These are phyloP conservation scores for Agapostemon virescens DNA, from an alignment of 2,888 invertebrate species.

Conservation along the genomic window DNA sequence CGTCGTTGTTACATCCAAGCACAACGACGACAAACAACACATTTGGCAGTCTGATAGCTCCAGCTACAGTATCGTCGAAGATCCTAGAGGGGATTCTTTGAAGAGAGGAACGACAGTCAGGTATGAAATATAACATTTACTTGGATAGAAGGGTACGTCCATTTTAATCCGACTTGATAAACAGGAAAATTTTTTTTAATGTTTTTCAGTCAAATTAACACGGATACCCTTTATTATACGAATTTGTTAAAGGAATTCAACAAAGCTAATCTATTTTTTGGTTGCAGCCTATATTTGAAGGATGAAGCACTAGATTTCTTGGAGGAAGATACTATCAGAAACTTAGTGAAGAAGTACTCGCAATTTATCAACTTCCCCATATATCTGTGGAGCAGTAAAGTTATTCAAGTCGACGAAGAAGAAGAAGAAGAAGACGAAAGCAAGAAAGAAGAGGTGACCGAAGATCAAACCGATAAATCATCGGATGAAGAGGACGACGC, in stretches of 20 bases:
- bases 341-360: slow-evolving; percentile 97
- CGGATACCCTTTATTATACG: background rate
- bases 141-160: background rate
- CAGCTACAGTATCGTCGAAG: slow-evolving; percentile 93
- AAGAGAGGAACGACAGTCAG: slow-evolving; percentile 94
- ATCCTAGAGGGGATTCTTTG: slow-evolving; percentile 96
- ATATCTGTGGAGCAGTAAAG: slow-evolving; percentile 92
- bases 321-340: slow-evolving; percentile 94
- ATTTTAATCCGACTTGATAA: background rate
- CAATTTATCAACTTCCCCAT: slow-evolving; percentile 99
- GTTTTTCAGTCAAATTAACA: background rate
- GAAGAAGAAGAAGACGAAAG: slow-evolving; percentile 80
- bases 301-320: slow-evolving; percentile 98
- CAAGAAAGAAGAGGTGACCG: slow-evolving; percentile 68
- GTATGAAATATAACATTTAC: slow-evolving; percentile 76
- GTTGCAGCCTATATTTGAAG: slow-evolving; percentile 91
- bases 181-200: too few species aligned
- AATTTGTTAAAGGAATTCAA: slow-evolving; percentile 11
- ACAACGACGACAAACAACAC: slow-evolving; percentile 95
- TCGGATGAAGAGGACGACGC: slow-evolving; percentile 83
- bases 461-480: slow-evolving; percentile 67
- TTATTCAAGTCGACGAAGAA: slow-evolving; percentile 82
- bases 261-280: background rate
- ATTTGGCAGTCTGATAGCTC: slow-evolving; percentile 99
- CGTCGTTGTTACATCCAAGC: slow-evolving; percentile 97